phyloP scores from a whole-genome alignment of 2,888 invertebrate species.

The Dicranocentrus wangi region DNA sequence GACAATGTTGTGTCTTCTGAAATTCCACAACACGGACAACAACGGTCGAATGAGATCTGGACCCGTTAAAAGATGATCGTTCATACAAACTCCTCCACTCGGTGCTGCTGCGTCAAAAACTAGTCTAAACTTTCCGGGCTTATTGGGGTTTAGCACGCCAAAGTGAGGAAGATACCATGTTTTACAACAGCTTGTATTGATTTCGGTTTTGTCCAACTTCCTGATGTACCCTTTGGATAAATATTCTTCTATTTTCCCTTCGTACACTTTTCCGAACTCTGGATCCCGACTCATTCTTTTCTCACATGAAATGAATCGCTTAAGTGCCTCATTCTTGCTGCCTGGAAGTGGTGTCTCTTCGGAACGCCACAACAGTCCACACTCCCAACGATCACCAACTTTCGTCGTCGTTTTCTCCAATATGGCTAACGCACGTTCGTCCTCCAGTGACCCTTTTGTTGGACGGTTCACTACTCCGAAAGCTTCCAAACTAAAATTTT shows the following conservation, averaged over 20 bases:
- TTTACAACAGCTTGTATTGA: background rate
- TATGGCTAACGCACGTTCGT: background rate
- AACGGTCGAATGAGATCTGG: conserved; percentile 44
- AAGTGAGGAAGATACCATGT: conserved; percentile 62
- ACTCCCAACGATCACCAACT: background rate
- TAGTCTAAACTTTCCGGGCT: conserved; percentile 56
- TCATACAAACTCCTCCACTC: conserved; percentile 42
- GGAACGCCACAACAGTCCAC: background rate
- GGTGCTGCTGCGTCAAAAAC: conserved; percentile 62
- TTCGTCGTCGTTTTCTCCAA: background rate
- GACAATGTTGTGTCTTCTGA: conserved; percentile 30
- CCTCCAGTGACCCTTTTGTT: background rate
- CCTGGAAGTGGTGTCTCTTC: background rate
- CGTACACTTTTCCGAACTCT: conserved; percentile 36
- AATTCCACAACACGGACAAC: conserved; percentile 28
- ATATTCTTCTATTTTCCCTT: conserved; percentile 57
- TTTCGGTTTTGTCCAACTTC: conserved; percentile 35
- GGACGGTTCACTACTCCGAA: background rate
- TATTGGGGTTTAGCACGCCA: conserved; percentile 48
- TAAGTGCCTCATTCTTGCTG: background rate
- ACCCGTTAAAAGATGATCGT: conserved; percentile 48
- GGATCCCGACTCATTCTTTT: conserved; percentile 49
- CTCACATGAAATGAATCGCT: background rate
- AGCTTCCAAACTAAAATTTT: background rate
- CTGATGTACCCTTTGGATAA: conserved; percentile 56